Conservation (phyloP, 1,140 invertebrate genomes). For the Patella vulgata region DNA sequence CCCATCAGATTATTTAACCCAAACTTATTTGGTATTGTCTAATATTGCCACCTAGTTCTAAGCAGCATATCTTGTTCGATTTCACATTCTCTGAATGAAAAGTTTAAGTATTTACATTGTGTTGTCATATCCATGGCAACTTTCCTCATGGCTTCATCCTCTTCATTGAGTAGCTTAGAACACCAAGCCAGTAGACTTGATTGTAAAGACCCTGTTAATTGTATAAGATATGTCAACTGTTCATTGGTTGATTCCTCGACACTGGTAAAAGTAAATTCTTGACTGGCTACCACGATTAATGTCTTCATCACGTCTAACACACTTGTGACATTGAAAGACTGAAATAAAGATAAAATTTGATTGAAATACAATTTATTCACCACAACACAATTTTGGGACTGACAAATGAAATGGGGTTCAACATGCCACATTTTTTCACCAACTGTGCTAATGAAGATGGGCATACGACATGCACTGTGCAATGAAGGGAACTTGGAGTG, state of each 20-base stretch:
- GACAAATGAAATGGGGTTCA: too few relatives aligned
- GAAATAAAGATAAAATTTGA: conserved; percentile 12
- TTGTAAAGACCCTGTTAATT: conserved; percentile 60
- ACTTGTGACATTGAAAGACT: conserved; percentile 50
- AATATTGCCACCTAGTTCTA: too few relatives aligned
- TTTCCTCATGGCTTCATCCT: conserved; percentile 31
- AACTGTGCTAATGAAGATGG: too few relatives aligned
- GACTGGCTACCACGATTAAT: conserved; percentile 58
- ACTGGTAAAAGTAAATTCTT: conserved; percentile 46
- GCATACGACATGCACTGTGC: too few relatives aligned
- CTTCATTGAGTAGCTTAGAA: conserved; percentile 49
- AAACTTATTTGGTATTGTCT: too few relatives aligned
- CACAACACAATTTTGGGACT: too few relatives aligned
- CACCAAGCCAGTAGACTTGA: conserved; percentile 59
- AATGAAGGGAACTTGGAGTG: too few relatives aligned
- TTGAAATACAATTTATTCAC: neutral
- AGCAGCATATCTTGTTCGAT: too few relatives aligned
- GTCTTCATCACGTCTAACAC: conserved; percentile 61
- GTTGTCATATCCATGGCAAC: conserved; percentile 37
- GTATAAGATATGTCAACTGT: conserved; percentile 57
- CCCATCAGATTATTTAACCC: too few relatives aligned
- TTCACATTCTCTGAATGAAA: too few relatives aligned
- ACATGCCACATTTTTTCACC: too few relatives aligned
- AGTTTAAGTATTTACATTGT: conserved; percentile 52
- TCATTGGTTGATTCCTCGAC: conserved; percentile 33